Evolutionary conservation across 2,888 invertebrate species (phyloP).

Genomic region (Dromius quadrimaculatus): DNA sequence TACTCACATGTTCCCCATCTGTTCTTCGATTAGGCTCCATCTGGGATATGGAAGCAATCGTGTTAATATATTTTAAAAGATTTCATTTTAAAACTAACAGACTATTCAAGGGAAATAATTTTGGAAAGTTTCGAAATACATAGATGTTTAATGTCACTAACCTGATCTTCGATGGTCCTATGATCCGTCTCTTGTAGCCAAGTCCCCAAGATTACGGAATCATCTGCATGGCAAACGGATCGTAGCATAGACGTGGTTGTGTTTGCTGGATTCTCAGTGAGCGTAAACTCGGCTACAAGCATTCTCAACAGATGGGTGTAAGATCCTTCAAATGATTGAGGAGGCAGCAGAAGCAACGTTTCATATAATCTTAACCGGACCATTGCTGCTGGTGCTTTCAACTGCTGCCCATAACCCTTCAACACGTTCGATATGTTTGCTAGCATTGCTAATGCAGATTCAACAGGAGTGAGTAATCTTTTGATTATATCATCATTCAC

Average conservation of each 20-base stretch:
- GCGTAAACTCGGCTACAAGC: slow-evolving; percentile 94
- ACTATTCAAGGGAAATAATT: too few relatives aligned
- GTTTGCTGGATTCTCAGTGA: slow-evolving; percentile 93
- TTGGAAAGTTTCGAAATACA: not conserved
- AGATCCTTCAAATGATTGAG: slow-evolving; percentile 84
- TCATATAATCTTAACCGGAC: slow-evolving; percentile 93
- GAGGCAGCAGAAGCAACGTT: slow-evolving; percentile 82
- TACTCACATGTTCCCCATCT: slow-evolving; percentile 86
- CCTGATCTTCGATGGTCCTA: slow-evolving; percentile 97
- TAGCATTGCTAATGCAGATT: slow-evolving; percentile 94
- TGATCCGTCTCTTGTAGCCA: slow-evolving; percentile 98
- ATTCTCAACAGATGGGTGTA: slow-evolving; percentile 91
- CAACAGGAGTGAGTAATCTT: slow-evolving; percentile 89
- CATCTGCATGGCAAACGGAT: slow-evolving; percentile 87
- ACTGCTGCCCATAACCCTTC: slow-evolving; percentile 89
- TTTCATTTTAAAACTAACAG: slow-evolving; percentile 3
- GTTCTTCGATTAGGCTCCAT: slow-evolving; percentile 87
- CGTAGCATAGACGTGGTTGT: slow-evolving; percentile 88
- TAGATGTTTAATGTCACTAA: slow-evolving; percentile 64
- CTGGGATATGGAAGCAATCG: slow-evolving; percentile 67
- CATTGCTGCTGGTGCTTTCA: slow-evolving; percentile 95
- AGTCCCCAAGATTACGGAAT: slow-evolving; percentile 92
- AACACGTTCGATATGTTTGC: slow-evolving; percentile 88
- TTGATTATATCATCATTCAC: slow-evolving; percentile 93
- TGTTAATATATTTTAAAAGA: slow-evolving; percentile 44